Evolutionary conservation across 2,888 invertebrate species (phyloP), one percentile per base, ranked within the genome.

Genomic region (Rhingia rostrata): DNA sequence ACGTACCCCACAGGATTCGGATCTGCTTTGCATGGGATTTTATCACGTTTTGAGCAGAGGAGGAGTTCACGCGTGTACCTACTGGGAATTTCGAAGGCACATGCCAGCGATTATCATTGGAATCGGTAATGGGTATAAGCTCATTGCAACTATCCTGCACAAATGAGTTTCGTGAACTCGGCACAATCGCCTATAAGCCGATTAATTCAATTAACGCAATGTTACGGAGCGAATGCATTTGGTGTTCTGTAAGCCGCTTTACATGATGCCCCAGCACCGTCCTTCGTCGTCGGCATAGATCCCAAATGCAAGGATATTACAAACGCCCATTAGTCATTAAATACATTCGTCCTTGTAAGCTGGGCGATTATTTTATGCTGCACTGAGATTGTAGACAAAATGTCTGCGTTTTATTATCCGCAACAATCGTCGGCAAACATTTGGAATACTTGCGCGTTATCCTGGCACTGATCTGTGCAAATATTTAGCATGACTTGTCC

Each of bases 61-160:
- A 49, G 49, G 43, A 30, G 60, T 37, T 33, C 7, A 56, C 12
- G 5, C 79, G 80, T 0, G 77, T 74, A 30, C 10, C 6, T n/a
- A 61, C 77, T 56, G 87, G 83, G 39, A 89, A 88, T 72, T 88
- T 86, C 56, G 88, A 81, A 73, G 87, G 86, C 69, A 54, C 70
- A 61, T 74, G 79, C 45, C 53, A 43, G 22, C 30, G 33, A n/a
- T 43, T 51, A 39, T 45, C 22, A 33, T 30, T 51, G 60, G 22
- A 22, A 7, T 56, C 47, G 53, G 70, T 49, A 30, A 12, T 49
- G 45, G 49, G 37, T 74, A 69, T 47, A 69, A 79, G 84, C 80
- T 84, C 75, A 84, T 70, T 75, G 70, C 70, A 84, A 84, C 80
- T 84, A 80, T 84, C 79, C 74, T 70, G 70, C 70, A 84, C 49